These are phyloP conservation scores for Tetrax tetrax DNA, from an alignment of 2,113 vertebrate genomes.

Conservation along the genomic window DNA sequence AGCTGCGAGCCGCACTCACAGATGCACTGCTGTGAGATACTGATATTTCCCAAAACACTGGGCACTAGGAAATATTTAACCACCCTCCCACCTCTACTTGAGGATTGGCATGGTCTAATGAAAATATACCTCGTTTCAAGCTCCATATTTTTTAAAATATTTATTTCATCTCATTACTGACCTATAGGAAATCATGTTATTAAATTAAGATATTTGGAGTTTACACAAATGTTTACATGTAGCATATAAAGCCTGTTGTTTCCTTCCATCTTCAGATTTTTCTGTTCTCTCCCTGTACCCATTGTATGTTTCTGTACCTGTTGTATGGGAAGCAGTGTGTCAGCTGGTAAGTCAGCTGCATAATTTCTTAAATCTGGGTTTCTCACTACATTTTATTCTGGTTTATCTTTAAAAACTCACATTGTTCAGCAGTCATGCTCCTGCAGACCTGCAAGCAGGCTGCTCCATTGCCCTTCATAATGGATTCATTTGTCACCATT, in stretches of 20 bases:
- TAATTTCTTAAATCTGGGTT: background rate
- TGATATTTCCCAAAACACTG: accelerated
- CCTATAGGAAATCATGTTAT: background rate
- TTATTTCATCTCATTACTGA: background rate
- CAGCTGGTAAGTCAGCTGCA: background rate
- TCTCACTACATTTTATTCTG: background rate
- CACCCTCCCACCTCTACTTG: background rate
- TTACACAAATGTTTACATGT: background rate
- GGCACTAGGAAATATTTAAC: background rate
- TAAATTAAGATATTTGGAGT: background rate
- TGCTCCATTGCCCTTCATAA: background rate
- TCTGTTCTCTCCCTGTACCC: background rate
- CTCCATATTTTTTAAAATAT: background rate
- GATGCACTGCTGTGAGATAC: accelerated
- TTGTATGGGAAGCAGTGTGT: background rate
- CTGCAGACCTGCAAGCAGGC: background rate
- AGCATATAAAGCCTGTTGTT: background rate
- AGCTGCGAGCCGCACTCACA: accelerated
- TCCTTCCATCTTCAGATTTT: background rate
- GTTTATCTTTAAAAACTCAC: background rate
- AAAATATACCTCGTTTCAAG: background rate
- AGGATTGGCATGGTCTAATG: background rate
- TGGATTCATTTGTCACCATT: background rate
- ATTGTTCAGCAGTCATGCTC: background rate
- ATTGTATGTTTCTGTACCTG: background rate